phyloP scores from a whole-genome alignment of 2,113 vertebrate species.

The Austrofundulus limnaeus region DNA sequence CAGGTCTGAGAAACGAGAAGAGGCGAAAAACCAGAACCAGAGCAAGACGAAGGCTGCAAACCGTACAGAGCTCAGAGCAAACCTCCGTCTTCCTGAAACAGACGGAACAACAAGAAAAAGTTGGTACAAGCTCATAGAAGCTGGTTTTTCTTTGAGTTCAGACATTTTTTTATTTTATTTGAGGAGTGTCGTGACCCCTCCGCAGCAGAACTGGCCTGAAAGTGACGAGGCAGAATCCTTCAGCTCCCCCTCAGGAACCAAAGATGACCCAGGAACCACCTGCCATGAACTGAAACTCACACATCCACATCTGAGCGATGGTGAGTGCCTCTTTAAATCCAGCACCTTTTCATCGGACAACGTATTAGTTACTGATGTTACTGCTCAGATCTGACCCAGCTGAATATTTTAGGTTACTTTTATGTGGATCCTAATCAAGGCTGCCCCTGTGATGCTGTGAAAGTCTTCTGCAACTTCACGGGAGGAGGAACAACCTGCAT shows the following conservation, averaged over 20 bases:
- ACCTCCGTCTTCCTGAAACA: background rate
- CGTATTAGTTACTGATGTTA: background rate
- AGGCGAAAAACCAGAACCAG: slow-evolving; percentile 2
- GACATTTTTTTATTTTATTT: background rate
- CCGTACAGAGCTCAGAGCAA: background rate
- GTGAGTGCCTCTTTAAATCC: slow-evolving; percentile 43
- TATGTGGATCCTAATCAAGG: slow-evolving; percentile 82
- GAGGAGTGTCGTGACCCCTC: background rate
- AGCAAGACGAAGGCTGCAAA: background rate
- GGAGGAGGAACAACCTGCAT: slow-evolving; percentile 80
- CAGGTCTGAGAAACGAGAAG: background rate
- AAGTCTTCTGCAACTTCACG: slow-evolving; percentile 81
- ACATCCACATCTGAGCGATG: slow-evolving; percentile 69
- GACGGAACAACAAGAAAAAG: slow-evolving; percentile 53
- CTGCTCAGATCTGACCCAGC: background rate
- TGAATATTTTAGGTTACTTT: slow-evolving; percentile 70
- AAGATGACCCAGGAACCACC: slow-evolving; percentile 74
- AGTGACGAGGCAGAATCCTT: slow-evolving; percentile 34
- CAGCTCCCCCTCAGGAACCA: slow-evolving; percentile 62
- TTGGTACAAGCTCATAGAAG: slow-evolving; percentile 49
- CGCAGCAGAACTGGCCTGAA: slow-evolving; percentile 34
- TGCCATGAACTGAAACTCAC: slow-evolving; percentile 76
- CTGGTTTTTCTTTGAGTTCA: background rate
- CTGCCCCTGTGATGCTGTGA: slow-evolving; percentile 74
- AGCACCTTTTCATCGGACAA: background rate